phyloP scores from a whole-genome alignment of 2,797 vertebrate genomes.

The Lerista edwardsae region DNA sequence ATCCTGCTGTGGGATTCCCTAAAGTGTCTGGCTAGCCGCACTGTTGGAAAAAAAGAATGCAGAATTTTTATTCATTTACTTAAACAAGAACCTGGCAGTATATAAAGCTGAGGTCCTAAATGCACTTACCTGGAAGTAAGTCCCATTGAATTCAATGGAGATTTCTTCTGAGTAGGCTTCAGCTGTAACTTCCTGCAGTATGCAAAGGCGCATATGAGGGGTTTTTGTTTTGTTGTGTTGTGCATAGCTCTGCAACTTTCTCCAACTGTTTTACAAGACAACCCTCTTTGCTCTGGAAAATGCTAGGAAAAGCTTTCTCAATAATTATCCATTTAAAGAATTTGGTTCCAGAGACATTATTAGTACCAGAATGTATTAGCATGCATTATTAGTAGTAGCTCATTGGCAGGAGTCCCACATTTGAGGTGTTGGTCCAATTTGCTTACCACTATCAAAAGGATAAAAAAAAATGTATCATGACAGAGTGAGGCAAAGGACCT shows the following conservation, averaged over 20 bases:
- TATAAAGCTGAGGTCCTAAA: no score
- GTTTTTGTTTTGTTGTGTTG: no score
- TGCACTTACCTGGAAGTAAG: no score
- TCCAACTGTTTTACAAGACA: neutral
- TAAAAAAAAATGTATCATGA: neutral
- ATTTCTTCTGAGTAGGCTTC: no score
- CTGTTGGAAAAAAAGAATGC: neutral
- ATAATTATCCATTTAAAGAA: conserved; percentile 9
- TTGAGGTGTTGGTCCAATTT: neutral
- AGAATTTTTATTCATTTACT: neutral
- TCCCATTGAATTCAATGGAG: no score
- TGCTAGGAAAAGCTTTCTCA: neutral
- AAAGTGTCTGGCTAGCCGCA: neutral
- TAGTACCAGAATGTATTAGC: no score
- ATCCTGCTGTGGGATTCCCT: neutral
- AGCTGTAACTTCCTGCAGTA: no score
- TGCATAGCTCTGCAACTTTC: no score
- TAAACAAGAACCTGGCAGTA: no score
- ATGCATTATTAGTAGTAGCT: neutral
- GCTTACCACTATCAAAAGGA: neutral
- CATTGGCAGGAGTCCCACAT: conserved; percentile 1
- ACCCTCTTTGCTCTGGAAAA: conserved; percentile 10
- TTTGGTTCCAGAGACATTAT: conserved; percentile 6
- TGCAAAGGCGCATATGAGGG: no score
- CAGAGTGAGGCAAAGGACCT: conserved; percentile 19